Evolutionary conservation across 2,888 invertebrate genomes (phyloP).

Genomic region (Acronicta alni): DNA sequence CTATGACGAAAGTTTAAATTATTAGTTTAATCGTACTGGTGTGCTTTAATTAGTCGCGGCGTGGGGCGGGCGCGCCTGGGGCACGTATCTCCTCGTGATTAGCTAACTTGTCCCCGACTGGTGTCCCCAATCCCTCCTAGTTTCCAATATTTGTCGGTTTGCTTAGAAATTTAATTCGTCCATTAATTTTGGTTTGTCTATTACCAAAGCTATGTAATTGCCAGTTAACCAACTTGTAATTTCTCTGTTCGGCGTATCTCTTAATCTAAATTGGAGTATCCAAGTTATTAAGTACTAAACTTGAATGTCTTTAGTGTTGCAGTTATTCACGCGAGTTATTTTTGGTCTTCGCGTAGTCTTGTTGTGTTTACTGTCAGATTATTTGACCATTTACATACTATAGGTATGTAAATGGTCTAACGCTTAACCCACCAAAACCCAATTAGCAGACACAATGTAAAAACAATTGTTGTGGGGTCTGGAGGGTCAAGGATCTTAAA

Average conservation of each 20-base stretch:
- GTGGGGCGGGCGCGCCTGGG: constrained; percentile 41
- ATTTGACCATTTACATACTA: no score
- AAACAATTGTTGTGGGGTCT: no score
- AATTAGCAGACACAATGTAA: no score
- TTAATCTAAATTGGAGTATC: constrained; percentile 40
- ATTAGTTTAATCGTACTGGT: constrained; percentile 86
- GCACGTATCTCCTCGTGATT: constrained; percentile 68
- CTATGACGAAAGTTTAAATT: constrained; percentile 88
- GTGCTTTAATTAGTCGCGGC: constrained; percentile 80
- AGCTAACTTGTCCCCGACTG: constrained; percentile 64
- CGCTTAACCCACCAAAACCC: no score
- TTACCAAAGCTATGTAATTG: constrained; percentile 55
- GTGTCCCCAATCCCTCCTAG: constrained; percentile 61
- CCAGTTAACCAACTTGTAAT: constrained; percentile 56
- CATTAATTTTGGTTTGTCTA: constrained; percentile 70
- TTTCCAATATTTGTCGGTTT: constrained; percentile 71
- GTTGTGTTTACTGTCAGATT: no score
- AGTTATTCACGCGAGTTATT: constrained; percentile 20
- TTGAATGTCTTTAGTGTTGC: constrained; percentile 33
- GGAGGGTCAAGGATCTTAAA: no score
- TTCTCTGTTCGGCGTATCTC: constrained; percentile 46
- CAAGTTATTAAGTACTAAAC: constrained; percentile 45
- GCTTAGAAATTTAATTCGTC: constrained; percentile 70
- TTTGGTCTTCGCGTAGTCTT: neutral
- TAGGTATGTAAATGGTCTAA: no score